Conservation (phyloP, 2,113 vertebrate genomes). For the Progne subis region DNA sequence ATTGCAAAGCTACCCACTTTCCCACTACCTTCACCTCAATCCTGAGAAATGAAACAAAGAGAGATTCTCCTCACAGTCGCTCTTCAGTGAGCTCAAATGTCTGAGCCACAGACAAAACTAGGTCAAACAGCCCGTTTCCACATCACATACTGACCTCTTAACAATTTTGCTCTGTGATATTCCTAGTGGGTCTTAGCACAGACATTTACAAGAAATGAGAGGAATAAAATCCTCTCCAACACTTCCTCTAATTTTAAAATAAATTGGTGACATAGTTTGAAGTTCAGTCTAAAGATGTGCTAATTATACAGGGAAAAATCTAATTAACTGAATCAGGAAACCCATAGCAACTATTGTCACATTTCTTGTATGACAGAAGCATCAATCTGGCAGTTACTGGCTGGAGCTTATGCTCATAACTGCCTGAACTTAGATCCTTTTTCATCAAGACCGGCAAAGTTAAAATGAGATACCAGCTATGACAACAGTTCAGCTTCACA, state of each 20-base stretch:
- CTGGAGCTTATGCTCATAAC: slow-evolving; percentile 67
- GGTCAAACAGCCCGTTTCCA: slow-evolving; percentile 68
- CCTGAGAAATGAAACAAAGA: slow-evolving; percentile 53
- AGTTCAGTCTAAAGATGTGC: slow-evolving; percentile 66
- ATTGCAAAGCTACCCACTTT: slow-evolving; percentile 33
- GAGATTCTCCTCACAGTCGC: background rate
- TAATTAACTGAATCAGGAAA: slow-evolving; percentile 69
- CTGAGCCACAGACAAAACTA: slow-evolving; percentile 58
- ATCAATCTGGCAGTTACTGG: slow-evolving; percentile 69
- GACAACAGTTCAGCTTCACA: slow-evolving; percentile 59
- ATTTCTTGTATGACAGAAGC: slow-evolving; percentile 65
- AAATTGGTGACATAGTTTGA: slow-evolving; percentile 54
- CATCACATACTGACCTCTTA: slow-evolving; percentile 61
- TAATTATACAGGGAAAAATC: slow-evolving; percentile 72
- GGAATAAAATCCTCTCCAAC: slow-evolving; percentile 50
- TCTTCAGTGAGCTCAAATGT: slow-evolving; percentile 42
- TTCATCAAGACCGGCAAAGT: slow-evolving; percentile 56
- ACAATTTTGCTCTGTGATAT: slow-evolving; percentile 54
- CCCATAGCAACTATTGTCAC: slow-evolving; percentile 69
- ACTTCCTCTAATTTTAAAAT: slow-evolving; percentile 59
- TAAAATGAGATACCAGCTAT: slow-evolving; percentile 56
- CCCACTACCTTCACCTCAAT: background rate
- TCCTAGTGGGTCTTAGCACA: slow-evolving; percentile 45
- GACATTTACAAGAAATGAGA: slow-evolving; percentile 22
- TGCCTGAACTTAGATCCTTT: slow-evolving; percentile 65